phyloP scores from a whole-genome alignment of 2,888 invertebrate species.

The Diarsia rubi region DNA sequence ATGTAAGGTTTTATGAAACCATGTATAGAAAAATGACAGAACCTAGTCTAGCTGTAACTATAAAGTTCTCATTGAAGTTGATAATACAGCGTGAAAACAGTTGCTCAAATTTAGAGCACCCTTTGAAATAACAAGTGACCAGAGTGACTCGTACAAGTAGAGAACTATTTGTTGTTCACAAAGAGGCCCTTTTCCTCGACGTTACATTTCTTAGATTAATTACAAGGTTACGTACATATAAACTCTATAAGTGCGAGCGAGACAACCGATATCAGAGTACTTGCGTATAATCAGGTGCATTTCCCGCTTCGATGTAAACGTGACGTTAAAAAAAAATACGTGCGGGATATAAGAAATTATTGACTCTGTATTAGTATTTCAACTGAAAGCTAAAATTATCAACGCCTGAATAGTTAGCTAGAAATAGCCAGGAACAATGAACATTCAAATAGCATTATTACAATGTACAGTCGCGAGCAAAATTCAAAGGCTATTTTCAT shows the following conservation, averaged over 20 bases:
- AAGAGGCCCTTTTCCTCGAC: conserved; percentile 16
- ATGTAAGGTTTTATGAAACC: not conserved
- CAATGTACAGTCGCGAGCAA: not conserved
- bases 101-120: not conserved
- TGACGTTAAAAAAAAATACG: no score
- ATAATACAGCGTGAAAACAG: not conserved
- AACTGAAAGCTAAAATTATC: not conserved
- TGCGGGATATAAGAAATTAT: not conserved
- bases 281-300: not conserved
- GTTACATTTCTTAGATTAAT: conserved; percentile 3
- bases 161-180: conserved; percentile 1
- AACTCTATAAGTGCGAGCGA: conserved; percentile 9
- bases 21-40: not conserved
- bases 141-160: not conserved
- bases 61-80: not conserved
- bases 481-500: no score
- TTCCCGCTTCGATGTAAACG: not conserved
- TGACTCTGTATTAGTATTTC: conserved; percentile 8
- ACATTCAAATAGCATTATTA: not conserved
- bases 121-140: not conserved
- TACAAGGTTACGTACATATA: conserved; percentile 10
- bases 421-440: not conserved
- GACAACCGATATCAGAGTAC: conserved; percentile 3
- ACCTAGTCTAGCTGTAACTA: not conserved
- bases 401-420: not conserved